Evolutionary conservation across 2,113 vertebrate species (phyloP), one percentile per base, ranked within the genome.

Genomic region (Microcebus jonahi): DNA sequence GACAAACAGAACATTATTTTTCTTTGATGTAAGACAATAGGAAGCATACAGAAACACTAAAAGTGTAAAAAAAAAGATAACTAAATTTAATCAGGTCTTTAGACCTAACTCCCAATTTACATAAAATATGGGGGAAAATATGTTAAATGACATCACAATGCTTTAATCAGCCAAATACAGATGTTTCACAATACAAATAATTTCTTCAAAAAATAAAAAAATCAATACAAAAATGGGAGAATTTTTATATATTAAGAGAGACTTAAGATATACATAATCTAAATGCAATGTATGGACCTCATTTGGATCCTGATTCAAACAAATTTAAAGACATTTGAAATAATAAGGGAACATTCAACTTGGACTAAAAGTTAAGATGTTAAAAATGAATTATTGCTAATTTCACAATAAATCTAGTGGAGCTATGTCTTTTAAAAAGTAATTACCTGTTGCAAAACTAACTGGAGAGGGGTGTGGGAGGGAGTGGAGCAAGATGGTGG

Each of bases 311-410:
- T 76, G 25, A 68, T 81, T 80, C 10, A 92, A 93, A 61, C 5
- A 90, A 93, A 84, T 42, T 67, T 50, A 48, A 73, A 63, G 11
- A 36, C 73, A 55, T 91, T 95, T 95, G 92, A 59, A 89, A 61
- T 53, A 59, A 57, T 71, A 2, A 84, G 7, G 20, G 2, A 76
- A 70, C 12, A 81, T 29, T 85, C 20, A 89, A 48, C 13, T 92
- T 55, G 39, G 21, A 61, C 10, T 76, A 39, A 8, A 55, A 82
- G 34, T 77, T 94, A 89, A 90, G 81, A 50, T 87, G 27, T 55
- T 70, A 10, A 11, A 73, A 59, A 67, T 42, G 11, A 83, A 91
- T 87, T 86, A 75, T 75, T 94, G 29, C 25, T 81, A 76, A 82
- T 95, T 86, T 90, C 67, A 90, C 48, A 14, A 77, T 90, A 53